Evolutionary conservation across 2,797 vertebrate genomes (phyloP).

Genomic region (Onychomys arenicola): DNA sequence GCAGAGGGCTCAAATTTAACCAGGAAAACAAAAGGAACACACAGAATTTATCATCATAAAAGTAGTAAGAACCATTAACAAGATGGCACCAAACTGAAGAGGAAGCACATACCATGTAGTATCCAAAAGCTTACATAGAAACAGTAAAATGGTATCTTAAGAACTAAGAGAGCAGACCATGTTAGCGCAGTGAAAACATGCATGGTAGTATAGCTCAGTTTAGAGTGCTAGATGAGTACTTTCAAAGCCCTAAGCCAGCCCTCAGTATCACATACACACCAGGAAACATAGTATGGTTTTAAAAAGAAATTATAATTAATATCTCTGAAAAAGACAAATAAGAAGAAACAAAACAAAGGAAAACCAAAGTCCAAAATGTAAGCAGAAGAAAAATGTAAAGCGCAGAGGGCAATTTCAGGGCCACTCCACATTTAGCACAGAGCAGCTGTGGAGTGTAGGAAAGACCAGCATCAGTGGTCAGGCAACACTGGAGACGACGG

Average conservation of each 20-base stretch:
- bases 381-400: slow-evolving; percentile 42
- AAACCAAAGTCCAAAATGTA: slow-evolving; percentile 23
- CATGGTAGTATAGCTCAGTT: neutral
- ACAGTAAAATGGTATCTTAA: neutral
- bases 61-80: slow-evolving; percentile 18
- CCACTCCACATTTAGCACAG: neutral
- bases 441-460: neutral
- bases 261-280: neutral
- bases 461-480: neutral
- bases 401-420: neutral
- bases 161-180: neutral
- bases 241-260: neutral
- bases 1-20: neutral
- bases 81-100: slow-evolving; percentile 25
- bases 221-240: neutral
- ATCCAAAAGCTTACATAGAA: neutral
- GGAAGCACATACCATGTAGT: neutral
- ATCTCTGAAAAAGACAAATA: slow-evolving; percentile 40
- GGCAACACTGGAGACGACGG: neutral
- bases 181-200: neutral
- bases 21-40: neutral
- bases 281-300: neutral
- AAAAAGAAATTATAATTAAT: slow-evolving; percentile 13
- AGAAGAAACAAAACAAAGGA: slow-evolving; percentile 57
- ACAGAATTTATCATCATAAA: slow-evolving; percentile 33